Conservation (phyloP, 1,140 invertebrate genomes). For the Drosophila setifemur region DNA sequence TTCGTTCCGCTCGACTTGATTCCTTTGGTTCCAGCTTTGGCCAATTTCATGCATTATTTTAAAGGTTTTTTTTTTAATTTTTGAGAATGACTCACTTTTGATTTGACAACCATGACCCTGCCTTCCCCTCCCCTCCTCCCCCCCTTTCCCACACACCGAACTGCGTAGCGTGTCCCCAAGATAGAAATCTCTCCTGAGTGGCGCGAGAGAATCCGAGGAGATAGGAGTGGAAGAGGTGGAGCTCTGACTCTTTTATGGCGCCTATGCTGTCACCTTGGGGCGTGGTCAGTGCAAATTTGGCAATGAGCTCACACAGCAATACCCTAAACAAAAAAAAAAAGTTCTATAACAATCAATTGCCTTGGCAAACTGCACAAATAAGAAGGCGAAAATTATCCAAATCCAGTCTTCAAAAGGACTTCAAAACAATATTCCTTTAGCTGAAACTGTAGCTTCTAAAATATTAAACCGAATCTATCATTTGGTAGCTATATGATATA, state of each 20-base stretch:
- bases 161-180: slow-evolving; percentile 40
- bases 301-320: slow-evolving; percentile 49
- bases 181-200: slow-evolving; percentile 45
- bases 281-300: slow-evolving; percentile 36
- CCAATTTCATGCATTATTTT: slow-evolving; percentile 8
- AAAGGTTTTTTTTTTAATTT: slow-evolving; percentile 7
- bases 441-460: too few relatives aligned
- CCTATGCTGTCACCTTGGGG: slow-evolving; percentile 60
- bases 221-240: not conserved
- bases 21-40: slow-evolving; percentile 11
- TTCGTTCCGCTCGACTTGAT: slow-evolving; percentile 15
- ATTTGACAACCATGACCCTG: slow-evolving; percentile 29
- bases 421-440: too few relatives aligned
- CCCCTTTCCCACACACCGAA: not conserved
- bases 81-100: slow-evolving; percentile 33
- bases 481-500: too few relatives aligned
- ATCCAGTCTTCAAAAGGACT: too few relatives aligned
- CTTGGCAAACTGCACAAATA: not conserved
- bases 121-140: not conserved
- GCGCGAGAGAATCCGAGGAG: slow-evolving; percentile 1
- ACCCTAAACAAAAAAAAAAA: slow-evolving; percentile 1
- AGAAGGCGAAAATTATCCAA: not conserved
- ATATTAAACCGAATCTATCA: too few relatives aligned
- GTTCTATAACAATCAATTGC: not conserved
- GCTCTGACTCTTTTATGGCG: slow-evolving; percentile 39